Evolutionary conservation across 2,888 invertebrate genomes (phyloP), one percentile per base, ranked within the genome.

Genomic region (Microplitis manilae): DNA sequence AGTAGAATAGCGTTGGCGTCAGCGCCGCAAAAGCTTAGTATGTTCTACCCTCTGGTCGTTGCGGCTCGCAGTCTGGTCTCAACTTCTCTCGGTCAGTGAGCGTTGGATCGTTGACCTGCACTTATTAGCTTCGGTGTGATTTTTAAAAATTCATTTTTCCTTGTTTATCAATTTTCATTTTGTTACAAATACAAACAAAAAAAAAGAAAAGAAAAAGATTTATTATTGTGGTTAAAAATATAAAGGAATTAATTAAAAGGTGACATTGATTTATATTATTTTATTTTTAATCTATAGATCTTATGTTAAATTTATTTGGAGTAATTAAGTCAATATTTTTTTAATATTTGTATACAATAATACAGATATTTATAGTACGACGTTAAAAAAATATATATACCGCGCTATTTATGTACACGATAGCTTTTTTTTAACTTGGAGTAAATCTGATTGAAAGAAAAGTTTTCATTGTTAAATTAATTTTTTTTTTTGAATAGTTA

Each of bases 91-190:
- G 77, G 81, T 75, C 81, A 82, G 82, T 81, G 79, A 77, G 80
- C 79, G 75, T 76, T 77, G 74, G 80, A 79, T 77, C 82, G 81
- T 82, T 82, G 81, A 82, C 82, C 82, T 80, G 81, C 77, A 79
- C 76, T 79, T 78, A 80, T 78, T 79, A 78, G 73, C 50, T 69
- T 69, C 64, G 59, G 69, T 62, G 50, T 20, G 40, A 7, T 68
- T 38, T 38, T 68, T n/a, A 39, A 15, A 68, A 69, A 9, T 5
- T 59, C 7, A 61, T 40, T 39, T 39, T 59, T 67, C 9, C 61
- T n/a, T 39, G 50, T n/a, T 68, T 78, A 60, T 68, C 67, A 30
- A 30, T 30, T 30, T 50, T 9, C 9, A 50, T 50, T 50, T 50
- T 8, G 30, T 30, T 30, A 30, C 30, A 30, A 30, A 4, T 30